These are phyloP conservation scores for Pycnomerus fuliginosus DNA, from an alignment of 2,888 invertebrate species.

Conservation along the genomic window DNA sequence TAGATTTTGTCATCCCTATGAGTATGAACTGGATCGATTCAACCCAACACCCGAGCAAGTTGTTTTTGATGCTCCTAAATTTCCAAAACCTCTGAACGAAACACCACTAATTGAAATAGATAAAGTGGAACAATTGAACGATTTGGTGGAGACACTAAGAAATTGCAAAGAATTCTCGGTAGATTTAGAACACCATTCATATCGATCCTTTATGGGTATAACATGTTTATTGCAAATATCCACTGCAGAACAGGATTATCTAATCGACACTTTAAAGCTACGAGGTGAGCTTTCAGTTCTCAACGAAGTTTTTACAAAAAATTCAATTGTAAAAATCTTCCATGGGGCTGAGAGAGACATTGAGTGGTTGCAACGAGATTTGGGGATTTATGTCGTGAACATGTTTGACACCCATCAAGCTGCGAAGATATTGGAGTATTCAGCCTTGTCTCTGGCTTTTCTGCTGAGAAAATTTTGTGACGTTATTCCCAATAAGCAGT, in stretches of 20 bases:
- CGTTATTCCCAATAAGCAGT: conserved; percentile 81
- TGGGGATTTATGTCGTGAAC: conserved; percentile 92
- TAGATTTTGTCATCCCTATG: conserved; percentile 86
- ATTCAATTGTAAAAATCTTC: conserved; percentile 87
- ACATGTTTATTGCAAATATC: conserved; percentile 96
- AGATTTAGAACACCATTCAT: conserved; percentile 92
- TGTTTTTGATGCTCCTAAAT: conserved; percentile 44
- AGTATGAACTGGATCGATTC: conserved; percentile 77
- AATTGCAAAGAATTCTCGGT: conserved; percentile 77
- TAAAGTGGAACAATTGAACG: conserved; percentile 62
- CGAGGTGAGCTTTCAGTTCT: conserved; percentile 78
- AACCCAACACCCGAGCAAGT: conserved; percentile 59
- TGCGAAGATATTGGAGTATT: conserved; percentile 69
- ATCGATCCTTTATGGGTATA: conserved; percentile 88
- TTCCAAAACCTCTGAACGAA: conserved; percentile 57
- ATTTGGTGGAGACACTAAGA: conserved; percentile 66
- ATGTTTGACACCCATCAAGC: conserved; percentile 96
- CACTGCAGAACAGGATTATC: conserved; percentile 76
- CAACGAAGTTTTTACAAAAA: conserved; percentile 89
- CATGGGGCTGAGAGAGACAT: conserved; percentile 91
- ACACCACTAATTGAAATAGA: conserved; percentile 71
- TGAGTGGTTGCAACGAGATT: conserved; percentile 92
- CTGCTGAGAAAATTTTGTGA: conserved; percentile 78
- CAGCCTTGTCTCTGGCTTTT: conserved; percentile 73
- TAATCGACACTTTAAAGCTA: conserved; percentile 85